Evolutionary conservation across 2,797 vertebrate genomes (phyloP).

Genomic region (Poecilia velifera): DNA sequence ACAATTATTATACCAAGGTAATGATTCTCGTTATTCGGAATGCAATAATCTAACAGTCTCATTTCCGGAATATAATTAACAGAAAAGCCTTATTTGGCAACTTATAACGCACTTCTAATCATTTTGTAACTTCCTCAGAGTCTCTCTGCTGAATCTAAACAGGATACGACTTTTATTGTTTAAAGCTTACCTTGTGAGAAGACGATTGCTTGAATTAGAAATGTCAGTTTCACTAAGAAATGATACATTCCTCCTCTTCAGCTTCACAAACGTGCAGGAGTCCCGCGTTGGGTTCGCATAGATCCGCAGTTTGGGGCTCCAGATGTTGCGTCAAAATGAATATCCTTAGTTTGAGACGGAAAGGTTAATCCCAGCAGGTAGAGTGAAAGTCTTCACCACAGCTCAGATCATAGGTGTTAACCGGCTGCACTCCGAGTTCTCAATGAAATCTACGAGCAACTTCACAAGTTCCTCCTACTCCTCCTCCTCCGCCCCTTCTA

Average conservation of each 20-base stretch:
- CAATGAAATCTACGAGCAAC: slow-evolving; percentile 68
- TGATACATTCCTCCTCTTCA: slow-evolving; percentile 87
- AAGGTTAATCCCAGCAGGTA: slow-evolving; percentile 61
- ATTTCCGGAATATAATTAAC: background rate
- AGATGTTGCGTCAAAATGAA: slow-evolving; percentile 61
- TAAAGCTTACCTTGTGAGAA: slow-evolving; percentile 76
- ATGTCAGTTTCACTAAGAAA: slow-evolving; percentile 82
- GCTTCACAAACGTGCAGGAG: slow-evolving; percentile 76
- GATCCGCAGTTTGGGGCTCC: slow-evolving; percentile 71
- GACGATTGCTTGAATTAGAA: slow-evolving; percentile 79
- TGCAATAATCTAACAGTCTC: background rate
- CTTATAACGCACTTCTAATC: background rate
- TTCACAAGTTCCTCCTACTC: slow-evolving; percentile 70
- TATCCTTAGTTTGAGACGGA: slow-evolving; percentile 42
- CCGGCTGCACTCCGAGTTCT: slow-evolving; percentile 66
- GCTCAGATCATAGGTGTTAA: slow-evolving; percentile 63
- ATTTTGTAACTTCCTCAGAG: background rate
- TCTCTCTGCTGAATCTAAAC: background rate
- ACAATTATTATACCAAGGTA: background rate
- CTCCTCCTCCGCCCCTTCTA: slow-evolving; percentile 15
- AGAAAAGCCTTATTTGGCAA: background rate
- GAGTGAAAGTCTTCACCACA: slow-evolving; percentile 38
- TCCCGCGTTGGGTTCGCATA: slow-evolving; percentile 81
- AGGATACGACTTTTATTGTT: background rate
- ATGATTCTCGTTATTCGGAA: background rate